Evolutionary conservation across 2,888 invertebrate genomes (phyloP), one percentile per base, ranked within the genome.

Genomic region (Rotaria socialis): DNA sequence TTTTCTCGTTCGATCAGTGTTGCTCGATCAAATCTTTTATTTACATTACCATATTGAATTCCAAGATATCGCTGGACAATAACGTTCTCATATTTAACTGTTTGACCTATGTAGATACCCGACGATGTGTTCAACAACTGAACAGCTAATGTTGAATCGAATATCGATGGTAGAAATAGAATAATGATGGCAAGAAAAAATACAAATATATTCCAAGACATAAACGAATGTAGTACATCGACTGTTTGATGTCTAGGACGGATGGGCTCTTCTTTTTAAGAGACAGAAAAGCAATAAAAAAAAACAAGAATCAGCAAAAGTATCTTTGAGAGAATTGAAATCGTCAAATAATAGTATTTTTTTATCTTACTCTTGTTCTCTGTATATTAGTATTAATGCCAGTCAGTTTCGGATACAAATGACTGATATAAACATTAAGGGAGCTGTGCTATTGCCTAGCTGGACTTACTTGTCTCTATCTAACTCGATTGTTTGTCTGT

Each of bases 41-140:
- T 80, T n/a, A 47, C 11, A 10, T 11, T 8, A 47, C 47, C 80
- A n/a, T 80, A 80, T 80, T 80, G 24, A 47, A 80, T 80, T 11
- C 80, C 80, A 22, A 80, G 24, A 80, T 80, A 80, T 47, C 35
- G 80, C n/a, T 47, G 47, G 47, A 80, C n/a, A 47, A n/a, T 80
- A 47, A 0, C 22, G 10, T 80, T 80, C 3, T n/a, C 24, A 47
- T 80, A 80, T 0, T 80, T 10, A 80, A 47, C 43, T 1, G 47
- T 47, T n/a, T n/a, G 80, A 47, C 80, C 80, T 4, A 10, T 24
- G 47, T 80, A 80, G 22, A 80, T 80, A 80, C 80, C 80, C 11
- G 80, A 80, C 24, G 47, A n/a, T 80, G 80, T 47, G n/a, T 67
- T 67, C 67, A 67, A 19, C 35, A 67, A 35, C 19, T 67, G 67